Evolutionary conservation across 2,113 vertebrate genomes (phyloP), one percentile per base, ranked within the genome.

Genomic region (Ia io): DNA sequence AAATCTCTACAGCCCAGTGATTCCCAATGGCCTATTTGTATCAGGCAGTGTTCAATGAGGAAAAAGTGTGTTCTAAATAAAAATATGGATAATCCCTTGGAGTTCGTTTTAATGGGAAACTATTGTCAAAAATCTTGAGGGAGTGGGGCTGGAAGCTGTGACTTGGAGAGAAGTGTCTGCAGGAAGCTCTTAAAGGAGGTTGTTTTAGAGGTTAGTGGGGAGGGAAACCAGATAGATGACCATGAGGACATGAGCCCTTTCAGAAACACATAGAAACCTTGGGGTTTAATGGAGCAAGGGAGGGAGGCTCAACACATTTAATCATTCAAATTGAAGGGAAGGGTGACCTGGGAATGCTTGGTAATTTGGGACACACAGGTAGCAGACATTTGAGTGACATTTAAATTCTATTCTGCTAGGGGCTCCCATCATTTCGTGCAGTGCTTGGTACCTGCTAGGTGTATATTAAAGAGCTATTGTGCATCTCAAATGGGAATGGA

Each of bases 11-110:
- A 85, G 90, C 47, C 70, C 63, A 88, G 37, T 91, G 91, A 47
- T 76, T 95, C 63, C 79, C 90, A n/a, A 49, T 89, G 86, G 88
- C 88, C 82, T 88, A 40, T 95, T 96, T 96, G 18, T 96, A 88
- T 88, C 47, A 71, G 59, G 74, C 53, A 76, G 53, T 65, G 86
- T 94, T 95, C 92, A 97, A 35, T 86, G 85, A 95, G 49, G 56
- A 35, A 40, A 86, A 95, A 85, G 65, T 93, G 86, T 83, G 67
- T 89, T 35, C 10, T 93, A 90, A 95, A 83, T 92, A 95, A 94
- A 97, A 96, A 90, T 83, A 37, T 82, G 53, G 71, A 73, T 77
- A 74, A 53, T 88, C 37, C 61, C 44, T 87, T 59, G 37, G 85
- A 71, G 53, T 82, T 93, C 49, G 18, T 86, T 95, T 69, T 97